phyloP scores from a whole-genome alignment of 2,797 vertebrate genomes.

The Rachycentron canadum region DNA sequence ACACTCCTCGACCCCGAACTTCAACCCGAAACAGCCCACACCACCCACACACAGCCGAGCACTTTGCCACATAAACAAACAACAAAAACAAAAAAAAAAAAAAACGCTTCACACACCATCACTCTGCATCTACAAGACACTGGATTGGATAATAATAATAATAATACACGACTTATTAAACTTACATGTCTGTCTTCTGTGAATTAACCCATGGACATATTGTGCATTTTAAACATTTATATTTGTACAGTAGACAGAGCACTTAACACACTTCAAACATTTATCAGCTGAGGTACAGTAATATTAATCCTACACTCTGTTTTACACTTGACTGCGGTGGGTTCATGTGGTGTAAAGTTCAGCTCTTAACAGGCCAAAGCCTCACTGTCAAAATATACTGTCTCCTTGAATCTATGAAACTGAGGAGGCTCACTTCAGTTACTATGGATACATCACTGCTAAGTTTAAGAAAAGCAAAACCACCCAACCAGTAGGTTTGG shows the following conservation, averaged over 20 bases:
- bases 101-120: not conserved
- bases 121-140: not conserved
- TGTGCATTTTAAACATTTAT: conserved; percentile 29
- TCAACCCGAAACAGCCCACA: not conserved
- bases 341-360: not conserved
- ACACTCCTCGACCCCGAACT: not conserved
- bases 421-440: not conserved
- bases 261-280: conserved; percentile 32
- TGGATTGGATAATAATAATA: not conserved
- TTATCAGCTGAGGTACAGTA: conserved; percentile 11
- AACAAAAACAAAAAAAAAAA: not conserved
- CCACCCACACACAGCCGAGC: not conserved
- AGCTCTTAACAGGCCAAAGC: not conserved
- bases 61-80: not conserved
- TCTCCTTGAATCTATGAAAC: not conserved
- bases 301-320: conserved; percentile 10
- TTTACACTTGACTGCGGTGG: conserved; percentile 5
- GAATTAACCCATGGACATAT: conserved; percentile 1
- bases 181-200: not conserved
- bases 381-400: conserved; percentile 12
- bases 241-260: not conserved
- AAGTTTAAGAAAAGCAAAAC: not conserved
- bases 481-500: no score
- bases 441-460: not conserved
- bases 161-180: not conserved